Percentiles rank a stretch among this genome's conserved stretches.
These are phyloP conservation scores for Babyrousa celebensis DNA, from an alignment of 2,797 vertebrate genomes.

Conservation along the genomic window DNA sequence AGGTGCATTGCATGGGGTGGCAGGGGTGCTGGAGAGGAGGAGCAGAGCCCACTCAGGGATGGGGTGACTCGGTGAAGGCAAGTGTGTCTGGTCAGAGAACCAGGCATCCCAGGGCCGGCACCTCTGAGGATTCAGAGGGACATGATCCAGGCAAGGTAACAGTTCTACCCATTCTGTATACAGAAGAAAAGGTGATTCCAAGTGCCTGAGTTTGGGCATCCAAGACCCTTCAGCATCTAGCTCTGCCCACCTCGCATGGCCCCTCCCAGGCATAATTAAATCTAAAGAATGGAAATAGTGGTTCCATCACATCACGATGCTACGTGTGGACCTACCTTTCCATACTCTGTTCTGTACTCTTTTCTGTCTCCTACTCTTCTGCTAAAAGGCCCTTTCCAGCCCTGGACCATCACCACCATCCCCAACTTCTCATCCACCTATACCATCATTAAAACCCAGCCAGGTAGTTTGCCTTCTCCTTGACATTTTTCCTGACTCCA, in stretches of 20 bases:
- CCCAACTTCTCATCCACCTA: neutral
- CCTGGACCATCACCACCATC: neutral
- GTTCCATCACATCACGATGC: rapidly evolving
- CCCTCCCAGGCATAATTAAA: neutral
- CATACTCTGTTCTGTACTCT: neutral
- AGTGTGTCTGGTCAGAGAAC: neutral
- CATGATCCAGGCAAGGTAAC: too few relatives aligned
- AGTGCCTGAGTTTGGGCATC: neutral
- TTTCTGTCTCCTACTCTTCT: neutral
- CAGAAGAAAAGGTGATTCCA: neutral
- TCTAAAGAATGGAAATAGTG: neutral
- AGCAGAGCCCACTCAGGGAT: neutral
- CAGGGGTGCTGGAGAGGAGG: neutral
- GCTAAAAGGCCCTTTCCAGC: neutral
- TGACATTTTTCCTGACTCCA: neutral
- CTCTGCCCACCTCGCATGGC: neutral
- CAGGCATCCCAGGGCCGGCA: rapidly evolving
- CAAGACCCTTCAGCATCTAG: neutral
- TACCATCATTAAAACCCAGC: neutral
- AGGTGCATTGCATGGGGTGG: conserved; percentile 26
- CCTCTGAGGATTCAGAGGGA: neutral
- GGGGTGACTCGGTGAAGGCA: neutral
- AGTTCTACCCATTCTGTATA: neutral
- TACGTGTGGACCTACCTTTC: neutral
- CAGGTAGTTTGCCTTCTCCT: neutral